These are phyloP conservation scores for Galeruca laticollis DNA, from an alignment of 2,888 invertebrate genomes.

Conservation along the genomic window DNA sequence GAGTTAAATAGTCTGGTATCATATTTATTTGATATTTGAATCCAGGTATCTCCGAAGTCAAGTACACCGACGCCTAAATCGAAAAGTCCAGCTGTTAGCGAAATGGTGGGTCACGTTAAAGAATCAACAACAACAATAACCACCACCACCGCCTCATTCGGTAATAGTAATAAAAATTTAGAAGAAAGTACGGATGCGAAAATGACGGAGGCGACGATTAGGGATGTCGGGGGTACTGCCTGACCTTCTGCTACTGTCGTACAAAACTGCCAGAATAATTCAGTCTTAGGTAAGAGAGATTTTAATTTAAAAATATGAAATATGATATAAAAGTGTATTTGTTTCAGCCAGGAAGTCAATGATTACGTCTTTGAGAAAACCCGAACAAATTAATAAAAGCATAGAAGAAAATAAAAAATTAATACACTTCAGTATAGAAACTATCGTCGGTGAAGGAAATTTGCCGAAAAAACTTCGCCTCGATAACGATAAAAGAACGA, in stretches of 20 bases:
- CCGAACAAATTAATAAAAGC: conserved; percentile 42
- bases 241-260: conserved; percentile 61
- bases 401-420: conserved; percentile 19
- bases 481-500: conserved; percentile 1
- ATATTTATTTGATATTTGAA: no score
- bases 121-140: background rate
- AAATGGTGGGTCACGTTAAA: conserved; percentile 24
- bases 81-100: conserved; percentile 28
- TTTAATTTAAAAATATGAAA: no score
- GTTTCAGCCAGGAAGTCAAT: conserved; percentile 75
- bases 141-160: conserved; percentile 12
- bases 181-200: conserved; percentile 35
- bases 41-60: conserved; percentile 57
- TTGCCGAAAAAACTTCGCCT: conserved; percentile 26
- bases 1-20: no score
- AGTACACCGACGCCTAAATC: conserved; percentile 51
- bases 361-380: conserved; percentile 65
- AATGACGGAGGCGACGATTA: conserved; percentile 60
- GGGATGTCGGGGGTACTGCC: conserved; percentile 65
- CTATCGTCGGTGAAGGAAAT: conserved; percentile 26
- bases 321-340: conserved; percentile 64
- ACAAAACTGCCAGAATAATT: conserved; percentile 51
- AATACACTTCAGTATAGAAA: conserved; percentile 26
- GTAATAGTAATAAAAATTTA: conserved; percentile 26
- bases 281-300: conserved; percentile 64